Evolutionary conservation across 2,797 vertebrate species (phyloP).

Genomic region (Sciurus vulgaris): DNA sequence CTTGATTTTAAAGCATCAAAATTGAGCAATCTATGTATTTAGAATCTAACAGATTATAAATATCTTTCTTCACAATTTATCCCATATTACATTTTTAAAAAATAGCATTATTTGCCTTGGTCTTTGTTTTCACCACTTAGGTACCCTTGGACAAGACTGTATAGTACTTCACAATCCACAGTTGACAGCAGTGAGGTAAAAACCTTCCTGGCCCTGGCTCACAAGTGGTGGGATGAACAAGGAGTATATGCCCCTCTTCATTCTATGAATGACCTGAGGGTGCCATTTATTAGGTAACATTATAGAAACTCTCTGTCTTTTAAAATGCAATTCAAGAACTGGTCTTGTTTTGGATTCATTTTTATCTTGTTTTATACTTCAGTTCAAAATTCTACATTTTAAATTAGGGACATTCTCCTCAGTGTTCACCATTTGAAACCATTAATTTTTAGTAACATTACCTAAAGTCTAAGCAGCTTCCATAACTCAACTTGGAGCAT

Average conservation of each 20-base stretch:
- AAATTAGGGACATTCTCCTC: slow-evolving; percentile 48
- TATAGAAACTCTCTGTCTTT: slow-evolving; percentile 47
- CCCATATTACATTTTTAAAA: neutral
- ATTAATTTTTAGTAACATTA: slow-evolving; percentile 51
- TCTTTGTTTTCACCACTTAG: slow-evolving; percentile 78
- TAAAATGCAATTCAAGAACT: neutral
- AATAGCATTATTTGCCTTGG: neutral
- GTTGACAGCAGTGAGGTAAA: slow-evolving; percentile 93
- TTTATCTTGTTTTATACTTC: slow-evolving; percentile 44
- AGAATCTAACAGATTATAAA: slow-evolving; percentile 17
- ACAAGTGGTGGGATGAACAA: slow-evolving; percentile 97
- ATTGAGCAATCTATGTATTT: neutral
- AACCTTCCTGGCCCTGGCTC: slow-evolving; percentile 93
- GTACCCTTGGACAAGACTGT: slow-evolving; percentile 54
- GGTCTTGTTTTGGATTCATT: slow-evolving; percentile 37
- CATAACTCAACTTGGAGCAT: slow-evolving; percentile 31
- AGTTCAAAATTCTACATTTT: slow-evolving; percentile 57
- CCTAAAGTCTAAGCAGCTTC: slow-evolving; percentile 41
- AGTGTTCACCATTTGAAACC: neutral
- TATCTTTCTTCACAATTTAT: neutral
- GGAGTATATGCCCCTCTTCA: slow-evolving; percentile 95
- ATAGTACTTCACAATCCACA: slow-evolving; percentile 88
- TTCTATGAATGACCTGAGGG: slow-evolving; percentile 96
- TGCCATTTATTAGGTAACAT: slow-evolving; percentile 96
- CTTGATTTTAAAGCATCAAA: slow-evolving; percentile 35